Base-by-base conservation (phyloP, 2,888 invertebrate species). In the Anoplius nigerrimus region DNA sequence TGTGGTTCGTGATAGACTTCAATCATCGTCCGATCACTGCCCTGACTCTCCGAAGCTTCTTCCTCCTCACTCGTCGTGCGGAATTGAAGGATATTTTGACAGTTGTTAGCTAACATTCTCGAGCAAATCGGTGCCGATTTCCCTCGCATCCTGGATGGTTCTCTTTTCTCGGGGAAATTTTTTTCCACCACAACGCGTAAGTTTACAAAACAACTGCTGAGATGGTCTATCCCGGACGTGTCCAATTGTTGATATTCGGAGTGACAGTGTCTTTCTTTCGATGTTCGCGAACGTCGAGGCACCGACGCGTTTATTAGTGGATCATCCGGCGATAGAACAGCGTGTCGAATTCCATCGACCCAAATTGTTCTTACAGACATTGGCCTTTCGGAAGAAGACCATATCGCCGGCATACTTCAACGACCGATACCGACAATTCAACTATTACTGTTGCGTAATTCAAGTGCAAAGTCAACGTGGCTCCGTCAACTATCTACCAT, bases 331-430 rank as follows among this genome's bases (percentile, higher is more conserved):
- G 92, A 90, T 59, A 94, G 89, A 56, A 94, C 91, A 18, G 93
- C 94, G 89, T 93, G 93, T 75, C 94, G 91, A 78, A 92, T 91
- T 20, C 94, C 94, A 83, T 93, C 92, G 67, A 93, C 91, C 95
- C 95, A 95, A 61, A 92, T 89, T 0, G 91, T 92, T 67, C 89
- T 89, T 42, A 92, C 91, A 71, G 90, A 91, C 21, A 92, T 87
- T 2, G 92, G 91, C 69, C 91, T 87, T 71, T 90, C 89, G 69
- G 92, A 92, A 1, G 92, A 91, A 73, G 91, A 90, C 92, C 92
- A 92, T 70, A 90, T 90, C 6, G 90, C 89, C 34, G 90, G 88
- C 89, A 90, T 90, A 71, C 76, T 80, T 27, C 11, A 11, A 34
- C 11, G 2, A 1, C 11, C 1, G 8, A 34, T 34, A 6, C 11